These are phyloP conservation scores for Xestia sexstrigata DNA, from an alignment of 2,888 invertebrate species.

Conservation along the genomic window DNA sequence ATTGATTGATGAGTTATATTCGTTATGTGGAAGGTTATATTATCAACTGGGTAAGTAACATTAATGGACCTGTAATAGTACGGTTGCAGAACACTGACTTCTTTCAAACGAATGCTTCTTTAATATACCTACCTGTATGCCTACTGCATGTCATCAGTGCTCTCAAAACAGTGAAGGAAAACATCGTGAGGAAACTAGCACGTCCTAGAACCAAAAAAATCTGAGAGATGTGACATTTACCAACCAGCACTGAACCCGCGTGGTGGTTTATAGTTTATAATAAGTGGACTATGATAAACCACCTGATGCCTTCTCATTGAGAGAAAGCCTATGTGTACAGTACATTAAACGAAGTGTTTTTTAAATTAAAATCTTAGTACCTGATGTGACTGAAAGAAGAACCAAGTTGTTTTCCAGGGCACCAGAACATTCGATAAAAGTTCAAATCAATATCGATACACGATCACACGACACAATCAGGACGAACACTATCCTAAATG, in stretches of 20 bases:
- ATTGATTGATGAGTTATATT: neutral
- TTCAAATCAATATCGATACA: neutral
- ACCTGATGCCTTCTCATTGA: neutral
- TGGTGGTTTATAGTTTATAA: neutral
- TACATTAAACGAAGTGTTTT: neutral
- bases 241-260: neutral
- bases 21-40: too few relatives aligned
- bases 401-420: neutral
- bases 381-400: neutral
- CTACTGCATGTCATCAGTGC: neutral
- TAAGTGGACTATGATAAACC: neutral
- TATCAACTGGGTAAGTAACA: too few relatives aligned
- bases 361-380: constrained; percentile 10
- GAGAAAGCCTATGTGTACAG: neutral
- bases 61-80: neutral
- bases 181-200: neutral
- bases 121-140: neutral
- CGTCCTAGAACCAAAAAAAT: neutral
- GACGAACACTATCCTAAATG: constrained; percentile 9
- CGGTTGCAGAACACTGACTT: neutral
- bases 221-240: neutral
- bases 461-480: neutral
- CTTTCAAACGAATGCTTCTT: neutral
- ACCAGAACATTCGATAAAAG: constrained; percentile 20
- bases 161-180: neutral